Base-by-base conservation (phyloP, 2,113 vertebrate species). In the Triplophysa tibetana region DNA sequence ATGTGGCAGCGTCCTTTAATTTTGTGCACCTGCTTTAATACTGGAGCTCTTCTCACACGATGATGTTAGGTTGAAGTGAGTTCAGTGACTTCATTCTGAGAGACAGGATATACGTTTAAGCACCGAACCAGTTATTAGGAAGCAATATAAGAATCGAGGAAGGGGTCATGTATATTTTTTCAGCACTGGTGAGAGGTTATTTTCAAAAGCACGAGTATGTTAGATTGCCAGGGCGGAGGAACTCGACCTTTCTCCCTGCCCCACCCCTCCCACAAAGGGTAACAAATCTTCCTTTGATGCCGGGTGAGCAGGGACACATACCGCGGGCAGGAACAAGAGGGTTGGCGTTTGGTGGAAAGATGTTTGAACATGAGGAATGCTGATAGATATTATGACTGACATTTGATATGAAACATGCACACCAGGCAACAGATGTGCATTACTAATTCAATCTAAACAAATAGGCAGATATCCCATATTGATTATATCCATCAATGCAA, bases 251-350 rank as follows among this genome's bases (percentile, higher is more conserved):
- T 75, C 58, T 33, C 68, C 24, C 45, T n/a, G 58, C 17, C 26
- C 24, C 54, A n/a, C 38, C n/a, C 4, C n/a, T 29, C 77, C 45
- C 60, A 61, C n/a, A 72, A 70, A 50, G 26, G 29, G n/a, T 61
- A 60, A 69, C 66, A 69, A 73, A 60, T 61, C 48, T 72, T 70
- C 41, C 58, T 79, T 79, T 79, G 68, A 72, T 64, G 78, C 26
- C 2, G 21, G 8, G 16, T n/a, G 67, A 70, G 66, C 48, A 50
- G 61, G 24, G 58, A 75, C 73, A n/a, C 73, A 75, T 61, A 29
- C 56, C 41, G 23, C 67, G 63, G 50, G 21, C 5, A 54, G 16
- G 70, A 72, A 48, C 23, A 6, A 29, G 24, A 56, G 48, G 24
- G 48, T 26, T 50, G 24, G 54, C n/a, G 54, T 17, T 52, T 52